These are phyloP conservation scores for Oncorhynchus mykiss DNA, from an alignment of 2,113 vertebrate genomes.

Conservation along the genomic window DNA sequence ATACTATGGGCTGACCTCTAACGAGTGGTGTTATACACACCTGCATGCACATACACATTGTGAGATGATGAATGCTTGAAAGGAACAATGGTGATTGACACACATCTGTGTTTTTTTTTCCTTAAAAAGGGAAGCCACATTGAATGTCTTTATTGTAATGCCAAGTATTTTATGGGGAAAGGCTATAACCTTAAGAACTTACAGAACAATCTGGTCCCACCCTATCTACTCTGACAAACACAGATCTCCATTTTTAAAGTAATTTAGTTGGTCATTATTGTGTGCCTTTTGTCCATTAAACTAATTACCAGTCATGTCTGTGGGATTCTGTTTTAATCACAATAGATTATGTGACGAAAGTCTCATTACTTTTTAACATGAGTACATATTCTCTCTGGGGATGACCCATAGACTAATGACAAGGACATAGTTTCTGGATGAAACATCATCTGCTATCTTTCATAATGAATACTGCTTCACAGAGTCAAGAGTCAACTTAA, in stretches of 20 bases:
- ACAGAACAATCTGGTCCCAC: background rate
- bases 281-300: conserved; percentile 11
- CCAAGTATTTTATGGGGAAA: background rate
- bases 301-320: background rate
- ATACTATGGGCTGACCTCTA: background rate
- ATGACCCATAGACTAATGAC: conserved; percentile 10
- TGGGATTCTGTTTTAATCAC: background rate
- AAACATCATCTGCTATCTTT: conserved; percentile 7
- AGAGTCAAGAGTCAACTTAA: conserved; percentile 12
- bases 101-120: background rate
- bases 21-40: background rate
- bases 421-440: conserved; percentile 5
- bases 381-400: background rate
- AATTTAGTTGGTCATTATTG: background rate
- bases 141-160: background rate
- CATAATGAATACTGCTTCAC: background rate
- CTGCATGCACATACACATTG: background rate
- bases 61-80: background rate
- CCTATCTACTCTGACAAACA: background rate
- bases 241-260: conserved; percentile 21
- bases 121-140: background rate
- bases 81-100: background rate
- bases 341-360: background rate
- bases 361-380: background rate
- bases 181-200: background rate